Conservation (phyloP, 2,113 vertebrate genomes). For the Halichoerus grypus region DNA sequence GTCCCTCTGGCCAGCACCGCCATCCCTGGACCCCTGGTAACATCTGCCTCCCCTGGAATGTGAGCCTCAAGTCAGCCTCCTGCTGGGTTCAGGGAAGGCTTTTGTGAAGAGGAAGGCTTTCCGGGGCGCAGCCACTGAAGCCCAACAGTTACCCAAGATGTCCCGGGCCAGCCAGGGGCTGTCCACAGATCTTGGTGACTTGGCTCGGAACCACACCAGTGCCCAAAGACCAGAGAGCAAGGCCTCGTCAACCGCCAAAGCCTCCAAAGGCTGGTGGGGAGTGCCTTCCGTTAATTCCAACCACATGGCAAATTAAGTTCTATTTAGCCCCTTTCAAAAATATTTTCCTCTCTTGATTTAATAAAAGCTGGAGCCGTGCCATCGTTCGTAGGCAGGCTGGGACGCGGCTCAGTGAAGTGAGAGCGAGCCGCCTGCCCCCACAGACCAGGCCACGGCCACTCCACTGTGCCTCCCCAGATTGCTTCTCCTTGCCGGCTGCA, state of each 20-base stretch:
- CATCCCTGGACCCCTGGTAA: background rate
- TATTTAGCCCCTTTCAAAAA: conserved; percentile 73
- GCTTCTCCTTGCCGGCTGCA: too few species aligned
- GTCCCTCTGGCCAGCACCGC: background rate
- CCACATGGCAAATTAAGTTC: conserved; percentile 76
- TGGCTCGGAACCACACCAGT: background rate
- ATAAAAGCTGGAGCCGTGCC: conserved; percentile 74
- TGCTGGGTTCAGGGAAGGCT: rapidly evolving
- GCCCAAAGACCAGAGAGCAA: background rate
- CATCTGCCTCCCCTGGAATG: too few species aligned
- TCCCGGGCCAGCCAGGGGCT: background rate
- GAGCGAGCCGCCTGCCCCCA: background rate
- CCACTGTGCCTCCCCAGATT: background rate
- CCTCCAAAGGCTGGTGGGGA: conserved; percentile 66
- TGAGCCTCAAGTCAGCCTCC: background rate
- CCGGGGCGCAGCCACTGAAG: background rate
- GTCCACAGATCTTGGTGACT: background rate
- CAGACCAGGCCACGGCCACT: background rate
- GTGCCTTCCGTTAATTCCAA: conserved; percentile 65
- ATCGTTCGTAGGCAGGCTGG: conserved; percentile 59
- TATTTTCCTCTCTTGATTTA: conserved; percentile 74
- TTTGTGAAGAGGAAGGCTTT: background rate
- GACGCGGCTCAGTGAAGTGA: background rate
- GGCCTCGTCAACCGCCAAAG: conserved; percentile 21
- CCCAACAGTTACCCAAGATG: conserved; percentile 27